Evolutionary conservation across 2,113 vertebrate genomes (phyloP).

Genomic region (Archilochus colubris): DNA sequence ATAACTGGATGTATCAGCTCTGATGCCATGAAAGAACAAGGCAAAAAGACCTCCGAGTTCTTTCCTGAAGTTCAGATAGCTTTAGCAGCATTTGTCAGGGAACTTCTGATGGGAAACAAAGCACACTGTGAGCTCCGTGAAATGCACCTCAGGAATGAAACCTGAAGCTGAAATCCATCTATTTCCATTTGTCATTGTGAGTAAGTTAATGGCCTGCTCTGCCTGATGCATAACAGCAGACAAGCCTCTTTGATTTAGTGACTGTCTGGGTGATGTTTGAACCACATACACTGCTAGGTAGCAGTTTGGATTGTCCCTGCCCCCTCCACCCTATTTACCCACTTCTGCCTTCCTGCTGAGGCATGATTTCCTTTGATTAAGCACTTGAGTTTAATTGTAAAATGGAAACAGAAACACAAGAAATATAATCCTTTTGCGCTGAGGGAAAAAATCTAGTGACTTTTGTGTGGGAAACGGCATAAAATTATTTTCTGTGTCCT

Average conservation of each 20-base stretch:
- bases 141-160: conserved; percentile 32
- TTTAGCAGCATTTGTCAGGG: background rate
- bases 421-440: background rate
- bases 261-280: conserved; percentile 9
- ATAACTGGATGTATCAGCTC: background rate
- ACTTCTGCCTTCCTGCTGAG: conserved; percentile 6
- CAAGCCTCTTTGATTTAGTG: conserved; percentile 29
- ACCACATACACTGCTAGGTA: background rate
- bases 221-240: background rate
- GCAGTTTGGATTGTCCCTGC: background rate
- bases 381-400: conserved; percentile 26
- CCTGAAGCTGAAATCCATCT: background rate
- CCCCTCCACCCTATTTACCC: background rate
- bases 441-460: background rate
- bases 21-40: background rate
- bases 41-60: background rate
- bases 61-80: background rate
- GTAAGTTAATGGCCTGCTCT: conserved; percentile 24
- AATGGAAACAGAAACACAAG: conserved; percentile 25
- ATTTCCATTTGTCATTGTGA: background rate
- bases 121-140: background rate
- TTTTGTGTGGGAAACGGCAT: background rate
- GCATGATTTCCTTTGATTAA: conserved; percentile 53
- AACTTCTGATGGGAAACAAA: background rate
- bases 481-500: background rate